Evolutionary conservation across 2,888 invertebrate genomes (phyloP).

Genomic region (Cheilosia urbana): DNA sequence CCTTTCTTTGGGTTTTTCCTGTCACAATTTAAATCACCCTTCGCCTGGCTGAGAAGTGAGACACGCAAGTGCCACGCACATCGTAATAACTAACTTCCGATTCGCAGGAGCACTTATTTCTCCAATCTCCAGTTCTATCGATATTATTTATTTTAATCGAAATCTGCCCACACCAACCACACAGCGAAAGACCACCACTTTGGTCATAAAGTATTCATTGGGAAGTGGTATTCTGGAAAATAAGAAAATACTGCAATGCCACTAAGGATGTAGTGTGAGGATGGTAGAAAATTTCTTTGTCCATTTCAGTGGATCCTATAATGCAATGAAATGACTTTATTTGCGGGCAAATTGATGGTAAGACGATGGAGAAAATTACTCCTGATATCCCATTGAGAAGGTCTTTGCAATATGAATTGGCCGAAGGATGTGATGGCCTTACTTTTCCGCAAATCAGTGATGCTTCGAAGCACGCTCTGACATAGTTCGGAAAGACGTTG

Average conservation of each 20-base stretch:
- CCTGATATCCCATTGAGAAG: conserved; percentile 1
- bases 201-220: conserved; percentile 37
- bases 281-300: conserved; percentile 51
- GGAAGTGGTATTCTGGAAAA: conserved; percentile 12
- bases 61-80: neutral
- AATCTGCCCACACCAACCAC: conserved; percentile 15
- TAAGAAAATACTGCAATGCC: conserved; percentile 20
- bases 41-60: conserved; percentile 1
- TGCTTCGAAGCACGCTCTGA: conserved; percentile 6
- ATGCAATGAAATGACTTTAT: conserved; percentile 61
- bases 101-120: conserved; percentile 35
- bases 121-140: conserved; percentile 30
- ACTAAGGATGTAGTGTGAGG: neutral
- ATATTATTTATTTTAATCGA: conserved; percentile 55
- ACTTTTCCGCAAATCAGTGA: conserved; percentile 6
- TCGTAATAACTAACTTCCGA: conserved; percentile 46
- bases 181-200: neutral
- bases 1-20: neutral
- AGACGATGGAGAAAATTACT: neutral
- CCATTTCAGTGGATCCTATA: conserved; percentile 36
- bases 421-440: neutral
- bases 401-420: neutral
- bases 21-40: conserved; percentile 9
- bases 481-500: neutral
- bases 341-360: conserved; percentile 39